Evolutionary conservation across 2,888 invertebrate species (phyloP).

Genomic region (Patella pellucida): DNA sequence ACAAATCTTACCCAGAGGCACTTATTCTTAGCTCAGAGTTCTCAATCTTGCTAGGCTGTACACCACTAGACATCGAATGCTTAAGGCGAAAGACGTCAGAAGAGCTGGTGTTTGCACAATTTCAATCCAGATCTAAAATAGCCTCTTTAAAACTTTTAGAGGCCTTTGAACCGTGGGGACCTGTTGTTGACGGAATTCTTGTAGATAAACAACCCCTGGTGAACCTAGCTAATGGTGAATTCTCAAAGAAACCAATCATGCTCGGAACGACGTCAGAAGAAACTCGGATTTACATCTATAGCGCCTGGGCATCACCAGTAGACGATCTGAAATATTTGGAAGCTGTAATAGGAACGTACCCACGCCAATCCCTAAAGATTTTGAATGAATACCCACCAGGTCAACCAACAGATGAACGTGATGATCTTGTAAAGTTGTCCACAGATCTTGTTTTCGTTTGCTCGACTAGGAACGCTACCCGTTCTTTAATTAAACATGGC

Average conservation of each 20-base stretch:
- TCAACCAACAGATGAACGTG: conserved; percentile 38
- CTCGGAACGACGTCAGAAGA: conserved; percentile 57
- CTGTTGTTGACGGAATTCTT: conserved; percentile 52
- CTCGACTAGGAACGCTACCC: conserved; percentile 43
- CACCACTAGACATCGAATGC: conserved; percentile 42
- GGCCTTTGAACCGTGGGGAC: conserved; percentile 60
- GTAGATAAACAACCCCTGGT: conserved; percentile 50
- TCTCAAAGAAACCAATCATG: conserved; percentile 48
- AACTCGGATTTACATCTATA: conserved; percentile 52
- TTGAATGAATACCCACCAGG: conserved; percentile 43
- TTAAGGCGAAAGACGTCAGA: conserved; percentile 44
- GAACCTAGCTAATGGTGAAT: conserved; percentile 34
- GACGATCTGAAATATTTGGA: conserved; percentile 36
- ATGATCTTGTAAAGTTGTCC: conserved; percentile 33
- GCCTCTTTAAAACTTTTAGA: conserved; percentile 56
- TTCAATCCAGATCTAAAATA: conserved; percentile 36
- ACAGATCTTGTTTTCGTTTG: conserved; percentile 60
- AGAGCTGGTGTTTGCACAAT: conserved; percentile 53
- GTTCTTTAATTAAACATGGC: conserved; percentile 28
- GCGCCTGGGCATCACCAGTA: conserved; percentile 48
- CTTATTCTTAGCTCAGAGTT: conserved; percentile 43
- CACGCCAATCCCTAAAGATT: conserved; percentile 37
- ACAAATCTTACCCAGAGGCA: conserved; percentile 45
- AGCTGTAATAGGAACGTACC: conserved; percentile 43
- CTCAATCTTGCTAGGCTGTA: conserved; percentile 42